Evolutionary conservation across 2,888 invertebrate species (phyloP).

Genomic region (Plemyria rubiginata): DNA sequence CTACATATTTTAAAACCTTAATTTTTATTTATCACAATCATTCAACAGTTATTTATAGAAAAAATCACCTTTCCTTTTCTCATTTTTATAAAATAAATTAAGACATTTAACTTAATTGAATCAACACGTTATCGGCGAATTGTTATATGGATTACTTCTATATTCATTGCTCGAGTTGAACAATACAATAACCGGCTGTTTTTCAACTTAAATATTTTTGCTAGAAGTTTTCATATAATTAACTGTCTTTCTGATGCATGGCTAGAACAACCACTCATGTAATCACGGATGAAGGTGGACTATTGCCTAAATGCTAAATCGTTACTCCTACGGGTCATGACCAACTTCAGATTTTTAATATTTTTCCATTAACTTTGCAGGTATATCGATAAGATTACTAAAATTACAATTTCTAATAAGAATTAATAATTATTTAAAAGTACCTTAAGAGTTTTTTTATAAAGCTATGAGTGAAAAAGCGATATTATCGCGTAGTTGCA

Average conservation of each 20-base stretch:
- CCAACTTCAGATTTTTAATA: slow-evolving; percentile 5
- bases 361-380: background rate
- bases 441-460: slow-evolving; percentile 28
- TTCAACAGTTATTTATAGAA: slow-evolving; percentile 10
- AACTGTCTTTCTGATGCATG: background rate
- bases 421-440: slow-evolving; percentile 19
- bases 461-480: slow-evolving; percentile 45
- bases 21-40: slow-evolving; percentile 42
- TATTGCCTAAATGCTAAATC: background rate
- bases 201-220: background rate
- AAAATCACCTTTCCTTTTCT: slow-evolving; percentile 60
- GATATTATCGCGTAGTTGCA: slow-evolving; percentile 25
- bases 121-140: background rate
- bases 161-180: background rate
- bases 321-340: background rate
- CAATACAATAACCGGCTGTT: background rate
- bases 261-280: background rate
- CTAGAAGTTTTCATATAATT: background rate
- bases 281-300: background rate
- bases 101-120: slow-evolving; percentile 4
- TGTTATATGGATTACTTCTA: background rate
- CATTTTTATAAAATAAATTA: slow-evolving; percentile 56
- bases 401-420: slow-evolving; percentile 15
- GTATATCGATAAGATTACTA: background rate
- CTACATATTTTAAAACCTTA: slow-evolving; percentile 30